A percentile compares a stretch with the other conserved stretches of the same genome.
Evolutionary conservation across 2,888 invertebrate species (phyloP).

Genomic region (Xestia xanthographa): DNA sequence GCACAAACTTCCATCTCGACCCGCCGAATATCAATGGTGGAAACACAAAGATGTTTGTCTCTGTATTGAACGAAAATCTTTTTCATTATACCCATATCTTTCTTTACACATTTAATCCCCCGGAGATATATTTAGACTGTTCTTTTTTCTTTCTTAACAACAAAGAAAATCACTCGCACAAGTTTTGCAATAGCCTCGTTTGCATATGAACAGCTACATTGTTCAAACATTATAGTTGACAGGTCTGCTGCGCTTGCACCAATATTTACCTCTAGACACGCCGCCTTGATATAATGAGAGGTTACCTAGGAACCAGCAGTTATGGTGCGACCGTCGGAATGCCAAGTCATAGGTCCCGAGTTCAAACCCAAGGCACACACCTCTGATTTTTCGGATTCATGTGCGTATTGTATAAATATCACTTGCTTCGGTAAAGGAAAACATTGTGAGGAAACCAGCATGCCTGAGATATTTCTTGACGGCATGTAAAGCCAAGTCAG

Average conservation of each 20-base stretch:
- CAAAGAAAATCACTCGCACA: constrained; percentile 45
- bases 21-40: constrained; percentile 77
- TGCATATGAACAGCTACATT: constrained; percentile 51
- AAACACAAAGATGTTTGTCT: constrained; percentile 73
- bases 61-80: constrained; percentile 68
- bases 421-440: too few species aligned
- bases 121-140: constrained; percentile 35
- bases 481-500: too few species aligned
- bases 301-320: constrained; percentile 27
- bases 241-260: constrained; percentile 45
- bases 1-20: constrained; percentile 78
- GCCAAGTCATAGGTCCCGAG: too few species aligned
- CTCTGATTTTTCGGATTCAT: too few species aligned
- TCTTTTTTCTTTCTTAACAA: constrained; percentile 50
- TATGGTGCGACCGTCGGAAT: too few species aligned
- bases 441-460: too few species aligned
- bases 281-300: constrained; percentile 52
- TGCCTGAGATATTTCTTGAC: too few species aligned
- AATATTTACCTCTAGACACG: constrained; percentile 49
- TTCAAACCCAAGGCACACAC: too few species aligned
- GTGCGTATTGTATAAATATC: too few species aligned
- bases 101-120: constrained; percentile 63
- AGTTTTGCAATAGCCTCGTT: constrained; percentile 46
- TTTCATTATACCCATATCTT: constrained; percentile 67
- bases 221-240: constrained; percentile 56